Base-by-base conservation (phyloP, 2,888 invertebrate species). In the Eupithecia abbreviata region DNA sequence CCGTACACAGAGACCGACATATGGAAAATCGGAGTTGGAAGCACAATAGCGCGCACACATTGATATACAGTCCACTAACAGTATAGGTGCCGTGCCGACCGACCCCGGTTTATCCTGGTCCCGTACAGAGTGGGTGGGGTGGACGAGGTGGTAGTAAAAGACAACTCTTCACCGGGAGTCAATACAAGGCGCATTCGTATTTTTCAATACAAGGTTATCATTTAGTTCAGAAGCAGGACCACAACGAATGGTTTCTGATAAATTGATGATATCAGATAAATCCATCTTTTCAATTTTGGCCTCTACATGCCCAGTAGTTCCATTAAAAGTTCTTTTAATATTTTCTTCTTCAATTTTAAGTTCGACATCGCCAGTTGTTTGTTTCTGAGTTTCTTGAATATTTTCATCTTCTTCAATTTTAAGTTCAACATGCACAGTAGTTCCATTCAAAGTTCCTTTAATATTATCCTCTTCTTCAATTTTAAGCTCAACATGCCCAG, bases 311-410 rank as follows among this genome's bases (percentile, higher is more conserved):
- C 67, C 67, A 10, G 10, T 2, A 49, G 45, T 47, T 47, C 47
- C 49, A 41, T 43, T 79, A 13, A 74, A 47, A 65, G 76, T 78
- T 77, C 68, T 74, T 72, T 70, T 79, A 70, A 82, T 78, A 77
- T 70, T 71, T 69, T 74, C 15, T 45, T 83, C 18, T 47, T 83
- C 79, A 55, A 18, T 58, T 18, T 10, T 30, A 12, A 66, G 83
- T 73, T 74, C 72, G 0, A 65, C 15, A 66, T 66, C 15, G n/a
- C 43, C 70, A 49, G 18, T 66, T 30, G 67, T 18, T 69, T 15
- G 43, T 13, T 74, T 79, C 13, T 71, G 30, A 71, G 74, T 80
- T 76, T 68, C 74, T 71, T 67, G 78, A 68, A 81, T 77, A 79
- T 71, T 72, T 49, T 71, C 13, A 72, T 71, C 62, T 47, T 30